A percentile compares a stretch with the other conserved stretches of the same genome.
These are phyloP conservation scores for Drosophila bipectinata DNA, from an alignment of 1,140 invertebrate genomes.

Conservation along the genomic window DNA sequence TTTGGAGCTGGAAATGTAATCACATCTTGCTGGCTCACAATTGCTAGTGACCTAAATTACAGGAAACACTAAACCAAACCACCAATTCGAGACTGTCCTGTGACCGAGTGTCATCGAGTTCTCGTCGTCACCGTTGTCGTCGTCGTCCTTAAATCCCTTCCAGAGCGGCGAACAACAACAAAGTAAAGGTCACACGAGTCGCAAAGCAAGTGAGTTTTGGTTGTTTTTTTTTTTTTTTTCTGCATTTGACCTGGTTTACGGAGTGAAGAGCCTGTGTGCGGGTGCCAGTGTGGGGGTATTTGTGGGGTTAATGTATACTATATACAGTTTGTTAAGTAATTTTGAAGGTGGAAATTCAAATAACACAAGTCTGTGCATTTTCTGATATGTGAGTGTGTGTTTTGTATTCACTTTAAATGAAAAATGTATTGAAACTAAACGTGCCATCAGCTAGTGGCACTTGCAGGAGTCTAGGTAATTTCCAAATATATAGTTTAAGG, in stretches of 20 bases:
- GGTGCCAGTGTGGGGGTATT: not conserved
- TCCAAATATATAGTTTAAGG: too few relatives aligned
- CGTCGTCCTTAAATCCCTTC: conserved; percentile 23
- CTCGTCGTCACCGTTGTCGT: not conserved
- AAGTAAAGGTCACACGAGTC: conserved; percentile 46
- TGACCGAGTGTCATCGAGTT: conserved; percentile 2
- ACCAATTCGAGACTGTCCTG: conserved; percentile 12
- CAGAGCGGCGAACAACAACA: conserved; percentile 24
- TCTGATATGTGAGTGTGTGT: too few relatives aligned
- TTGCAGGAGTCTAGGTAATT: too few relatives aligned
- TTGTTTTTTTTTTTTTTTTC: conserved; percentile 21
- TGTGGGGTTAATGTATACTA: conserved; percentile 23
- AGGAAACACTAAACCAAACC: conserved; percentile 22
- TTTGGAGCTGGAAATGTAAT: conserved; percentile 49
- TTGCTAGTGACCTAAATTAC: conserved; percentile 52
- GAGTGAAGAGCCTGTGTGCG: conserved; percentile 2
- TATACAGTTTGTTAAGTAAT: conserved; percentile 4
- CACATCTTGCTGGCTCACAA: conserved; percentile 31
- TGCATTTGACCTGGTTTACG: conserved; percentile 44
- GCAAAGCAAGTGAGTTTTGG: conserved; percentile 40
- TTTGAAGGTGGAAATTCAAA: not conserved
- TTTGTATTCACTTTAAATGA: too few relatives aligned
- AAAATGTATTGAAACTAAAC: too few relatives aligned
- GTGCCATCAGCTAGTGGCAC: too few relatives aligned
- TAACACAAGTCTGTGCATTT: too few relatives aligned